Evolutionary conservation across 2,113 vertebrate genomes (phyloP), one percentile per base, ranked within the genome.

Genomic region (Dicentrarchus labrax): DNA sequence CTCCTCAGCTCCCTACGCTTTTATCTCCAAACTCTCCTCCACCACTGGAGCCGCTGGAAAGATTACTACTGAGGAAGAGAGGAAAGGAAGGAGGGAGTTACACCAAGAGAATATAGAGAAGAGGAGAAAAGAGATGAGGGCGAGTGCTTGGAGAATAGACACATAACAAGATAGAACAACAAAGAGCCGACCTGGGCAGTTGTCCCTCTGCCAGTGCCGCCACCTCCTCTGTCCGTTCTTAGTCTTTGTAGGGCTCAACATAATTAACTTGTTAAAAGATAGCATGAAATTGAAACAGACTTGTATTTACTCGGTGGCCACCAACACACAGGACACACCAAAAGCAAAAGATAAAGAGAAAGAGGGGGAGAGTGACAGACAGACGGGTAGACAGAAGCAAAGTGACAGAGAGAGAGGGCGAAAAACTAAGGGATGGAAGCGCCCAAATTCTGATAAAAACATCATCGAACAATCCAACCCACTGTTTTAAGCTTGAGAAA

Each of bases 11-110:
- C 93, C 94, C 90, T 94, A 45, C 72, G 71, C 94, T 96, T 96
- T 97, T 95, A 96, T 97, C 95, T 97, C 93, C 92, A 96, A 95
- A 95, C 93, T 94, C 93, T 96, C 93, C 57, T 87, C 80, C 65
- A 80, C 80, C 62, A 79, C 83, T 78, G 81, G 81, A 82, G 84
- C 70, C 83, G 82, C 94, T 95, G 95, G 89, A 93, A 94, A 96
- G 93, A 91, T 93, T 94, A 94, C 92, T 95, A 85, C 93, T 93
- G 70, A 82, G 68, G 56, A 93, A 92, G 71, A 86, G 78, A 82
- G 74, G 56, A 56, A 87, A 76, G 56, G 48, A 80, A 76, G 39
- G 65, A 82, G 50, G 50, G 76, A 72, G 36, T 77, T 82, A 51
- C 60, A 74, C 50, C 65, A 72, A 87, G 80, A 83, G 77, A 86